These are phyloP conservation scores for Drosophila falleni DNA, from an alignment of 2,888 invertebrate genomes.

Conservation along the genomic window DNA sequence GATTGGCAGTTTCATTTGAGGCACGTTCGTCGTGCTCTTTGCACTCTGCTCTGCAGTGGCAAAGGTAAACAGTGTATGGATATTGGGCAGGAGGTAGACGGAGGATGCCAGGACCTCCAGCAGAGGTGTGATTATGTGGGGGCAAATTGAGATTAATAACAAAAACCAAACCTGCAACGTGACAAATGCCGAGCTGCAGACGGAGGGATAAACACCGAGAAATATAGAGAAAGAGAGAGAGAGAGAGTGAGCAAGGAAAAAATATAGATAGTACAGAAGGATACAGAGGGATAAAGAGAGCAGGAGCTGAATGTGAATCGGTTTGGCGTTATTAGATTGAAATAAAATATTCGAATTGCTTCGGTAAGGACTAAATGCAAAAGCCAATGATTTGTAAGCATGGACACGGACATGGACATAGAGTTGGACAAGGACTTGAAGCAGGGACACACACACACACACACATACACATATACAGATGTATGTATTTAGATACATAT, in stretches of 20 bases:
- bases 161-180: constrained; percentile 70
- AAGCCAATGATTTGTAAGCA: constrained; percentile 72
- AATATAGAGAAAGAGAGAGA: neutral
- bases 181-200: constrained; percentile 64
- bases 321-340: constrained; percentile 65
- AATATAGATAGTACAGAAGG: neutral
- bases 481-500: constrained; percentile 36
- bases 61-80: constrained; percentile 54
- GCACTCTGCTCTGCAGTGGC: constrained; percentile 35
- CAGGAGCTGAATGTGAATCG: constrained; percentile 25
- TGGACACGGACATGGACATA: constrained; percentile 48
- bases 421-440: constrained; percentile 16
- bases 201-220: constrained; percentile 28
- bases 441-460: neutral
- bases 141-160: constrained; percentile 76
- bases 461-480: constrained; percentile 15
- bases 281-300: too few relatives aligned
- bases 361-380: constrained; percentile 64
- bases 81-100: constrained; percentile 9
- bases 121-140: constrained; percentile 44
- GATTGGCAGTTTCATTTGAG: constrained; percentile 30
- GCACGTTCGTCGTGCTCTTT: constrained; percentile 55
- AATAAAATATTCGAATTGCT: constrained; percentile 68
- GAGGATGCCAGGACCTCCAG: constrained; percentile 19
- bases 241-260: neutral